Evolutionary conservation across 2,797 vertebrate genomes (phyloP).

Genomic region (Enteromius viviparus): DNA sequence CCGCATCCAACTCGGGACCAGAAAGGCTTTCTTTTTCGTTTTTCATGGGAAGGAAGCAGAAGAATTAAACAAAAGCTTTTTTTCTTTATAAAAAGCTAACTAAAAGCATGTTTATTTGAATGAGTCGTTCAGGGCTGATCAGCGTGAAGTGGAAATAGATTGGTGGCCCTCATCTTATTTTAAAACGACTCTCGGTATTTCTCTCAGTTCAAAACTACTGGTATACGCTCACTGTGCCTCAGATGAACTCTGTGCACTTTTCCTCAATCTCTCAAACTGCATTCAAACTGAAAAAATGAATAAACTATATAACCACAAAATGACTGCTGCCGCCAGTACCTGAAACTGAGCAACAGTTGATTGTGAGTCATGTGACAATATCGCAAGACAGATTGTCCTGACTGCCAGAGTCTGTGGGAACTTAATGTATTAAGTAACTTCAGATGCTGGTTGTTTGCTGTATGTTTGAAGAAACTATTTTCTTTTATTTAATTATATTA

Average conservation of each 20-base stretch:
- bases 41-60: conserved; percentile 41
- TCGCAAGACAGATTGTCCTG: background rate
- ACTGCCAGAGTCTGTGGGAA: background rate
- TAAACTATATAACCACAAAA: conserved; percentile 6
- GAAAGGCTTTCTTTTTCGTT: background rate
- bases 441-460: background rate
- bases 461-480: background rate
- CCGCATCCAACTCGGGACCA: background rate
- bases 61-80: conserved; percentile 18
- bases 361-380: conserved; percentile 20
- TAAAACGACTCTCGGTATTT: conserved; percentile 67
- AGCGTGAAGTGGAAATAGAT: conserved; percentile 38
- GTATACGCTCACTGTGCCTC: conserved; percentile 39
- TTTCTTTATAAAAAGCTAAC: background rate
- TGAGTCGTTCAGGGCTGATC: conserved; percentile 66
- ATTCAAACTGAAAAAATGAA: conserved; percentile 2
- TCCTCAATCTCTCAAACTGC: conserved; percentile 16
- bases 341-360: conserved; percentile 16
- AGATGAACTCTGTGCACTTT: conserved; percentile 21
- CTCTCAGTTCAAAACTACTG: conserved; percentile 57
- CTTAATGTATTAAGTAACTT: background rate
- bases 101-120: conserved; percentile 55
- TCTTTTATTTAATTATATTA: background rate
- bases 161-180: conserved; percentile 58
- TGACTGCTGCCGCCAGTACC: conserved; percentile 6